Percentiles rank a stretch among this genome's conserved stretches.
These are phyloP conservation scores for Clinocottus analis DNA, from an alignment of 2,113 vertebrate genomes.

Conservation along the genomic window DNA sequence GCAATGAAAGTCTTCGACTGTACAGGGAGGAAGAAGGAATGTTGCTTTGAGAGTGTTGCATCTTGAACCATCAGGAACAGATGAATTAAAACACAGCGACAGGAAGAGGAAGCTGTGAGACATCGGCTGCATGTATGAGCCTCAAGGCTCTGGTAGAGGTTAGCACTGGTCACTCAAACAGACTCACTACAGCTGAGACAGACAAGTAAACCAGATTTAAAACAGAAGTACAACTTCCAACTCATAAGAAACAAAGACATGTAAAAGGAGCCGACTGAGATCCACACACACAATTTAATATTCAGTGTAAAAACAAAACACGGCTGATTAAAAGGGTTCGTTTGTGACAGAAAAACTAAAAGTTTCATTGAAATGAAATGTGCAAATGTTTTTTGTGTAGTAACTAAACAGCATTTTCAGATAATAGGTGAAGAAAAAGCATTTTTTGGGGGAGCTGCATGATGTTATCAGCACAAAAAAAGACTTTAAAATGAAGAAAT, in stretches of 20 bases:
- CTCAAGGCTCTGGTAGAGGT: slow-evolving; percentile 31
- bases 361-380: background rate
- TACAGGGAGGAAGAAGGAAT: slow-evolving; percentile 14
- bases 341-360: background rate
- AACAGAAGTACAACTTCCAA: background rate
- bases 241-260: background rate
- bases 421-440: no score
- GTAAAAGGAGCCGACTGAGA: background rate
- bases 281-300: no score
- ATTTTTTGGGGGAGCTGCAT: background rate
- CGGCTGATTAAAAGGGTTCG: background rate
- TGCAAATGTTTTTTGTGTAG: background rate
- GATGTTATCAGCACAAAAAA: background rate
- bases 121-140: background rate
- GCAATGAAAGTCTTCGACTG: slow-evolving; percentile 25
- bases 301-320: no score
- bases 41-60: slow-evolving; percentile 25
- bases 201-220: slow-evolving; percentile 4
- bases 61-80: slow-evolving; percentile 2
- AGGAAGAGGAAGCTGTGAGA: background rate
- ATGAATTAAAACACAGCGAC: slow-evolving; percentile 9
- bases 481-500: background rate
- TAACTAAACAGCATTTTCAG: background rate
- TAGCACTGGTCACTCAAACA: slow-evolving; percentile 23
- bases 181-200: slow-evolving; percentile 30